Conservation (phyloP, 2,888 invertebrate genomes). For the Plusia festucae region DNA sequence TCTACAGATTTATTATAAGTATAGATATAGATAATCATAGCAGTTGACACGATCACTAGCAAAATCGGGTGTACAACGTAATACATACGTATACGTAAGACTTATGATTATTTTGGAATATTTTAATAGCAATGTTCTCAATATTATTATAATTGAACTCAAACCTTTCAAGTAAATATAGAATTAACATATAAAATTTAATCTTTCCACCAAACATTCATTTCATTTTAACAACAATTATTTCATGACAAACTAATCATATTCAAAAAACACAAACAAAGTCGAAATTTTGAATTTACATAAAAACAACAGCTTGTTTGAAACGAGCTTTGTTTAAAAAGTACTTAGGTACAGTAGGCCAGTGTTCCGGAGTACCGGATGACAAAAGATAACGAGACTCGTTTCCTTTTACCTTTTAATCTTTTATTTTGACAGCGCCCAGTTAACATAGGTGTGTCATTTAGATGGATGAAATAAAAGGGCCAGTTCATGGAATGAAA, state of each 20-base stretch:
- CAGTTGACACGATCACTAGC: too few species aligned
- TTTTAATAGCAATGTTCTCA: too few species aligned
- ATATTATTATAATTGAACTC: too few species aligned
- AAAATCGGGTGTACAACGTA: too few species aligned
- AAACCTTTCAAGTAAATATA: too few species aligned
- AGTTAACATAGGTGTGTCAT: slow-evolving; percentile 13
- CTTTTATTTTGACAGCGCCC: slow-evolving; percentile 40
- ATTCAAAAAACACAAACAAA: not conserved
- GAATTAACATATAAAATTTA: too few species aligned
- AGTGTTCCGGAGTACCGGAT: slow-evolving; percentile 14
- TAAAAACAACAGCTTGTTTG: slow-evolving; percentile 11
- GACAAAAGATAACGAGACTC: slow-evolving; percentile 34
- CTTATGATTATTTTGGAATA: too few species aligned
- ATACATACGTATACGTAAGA: too few species aligned
- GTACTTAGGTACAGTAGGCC: not conserved
- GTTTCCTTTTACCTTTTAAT: slow-evolving; percentile 39
- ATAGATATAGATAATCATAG: too few species aligned
- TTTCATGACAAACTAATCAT: not conserved
- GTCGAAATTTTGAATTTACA: slow-evolving; percentile 2
- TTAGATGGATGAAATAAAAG: not conserved
- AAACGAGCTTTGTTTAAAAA: slow-evolving; percentile 31
- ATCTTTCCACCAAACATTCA: not conserved
- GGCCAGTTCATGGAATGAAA: not conserved
- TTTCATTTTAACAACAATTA: too few species aligned
- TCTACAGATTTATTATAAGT: too few species aligned